A percentile compares a stretch with the other conserved stretches of the same genome.
Evolutionary conservation across 2,888 invertebrate species (phyloP).

Genomic region (Siphlonurus alternatus): DNA sequence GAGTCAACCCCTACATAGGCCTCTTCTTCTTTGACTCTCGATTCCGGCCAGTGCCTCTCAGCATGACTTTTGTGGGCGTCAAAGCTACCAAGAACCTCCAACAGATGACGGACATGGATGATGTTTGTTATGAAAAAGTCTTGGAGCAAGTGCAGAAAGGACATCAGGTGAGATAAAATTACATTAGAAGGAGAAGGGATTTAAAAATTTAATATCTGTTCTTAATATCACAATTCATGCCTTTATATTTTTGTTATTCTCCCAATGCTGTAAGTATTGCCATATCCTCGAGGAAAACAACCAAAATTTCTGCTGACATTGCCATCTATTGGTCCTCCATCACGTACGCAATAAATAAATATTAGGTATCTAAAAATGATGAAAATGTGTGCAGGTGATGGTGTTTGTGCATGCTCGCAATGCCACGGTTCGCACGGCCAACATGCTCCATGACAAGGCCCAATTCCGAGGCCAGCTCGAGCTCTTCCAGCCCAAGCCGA

Average conservation of each 20-base stretch:
- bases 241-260: no score
- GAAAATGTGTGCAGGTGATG: slow-evolving; percentile 67
- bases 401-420: slow-evolving; percentile 97
- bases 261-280: no score
- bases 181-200: no score
- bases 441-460: slow-evolving; percentile 65
- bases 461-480: slow-evolving; percentile 53
- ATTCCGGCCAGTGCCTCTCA: slow-evolving; percentile 88
- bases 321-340: no score
- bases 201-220: no score
- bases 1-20: slow-evolving; percentile 83
- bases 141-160: slow-evolving; percentile 69
- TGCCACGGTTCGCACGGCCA: slow-evolving; percentile 82
- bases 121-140: slow-evolving; percentile 84
- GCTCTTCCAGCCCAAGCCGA: slow-evolving; percentile 47
- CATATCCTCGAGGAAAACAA: no score
- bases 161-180: slow-evolving; percentile 50
- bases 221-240: no score
- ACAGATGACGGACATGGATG: slow-evolving; percentile 67
- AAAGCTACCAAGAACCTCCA: slow-evolving; percentile 44
- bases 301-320: no score
- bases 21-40: slow-evolving; percentile 88
- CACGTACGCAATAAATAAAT: no score
- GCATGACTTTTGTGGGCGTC: slow-evolving; percentile 78
- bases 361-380: no score